These are phyloP conservation scores for Siphlonurus alternatus DNA, from an alignment of 2,888 invertebrate species.

Conservation along the genomic window DNA sequence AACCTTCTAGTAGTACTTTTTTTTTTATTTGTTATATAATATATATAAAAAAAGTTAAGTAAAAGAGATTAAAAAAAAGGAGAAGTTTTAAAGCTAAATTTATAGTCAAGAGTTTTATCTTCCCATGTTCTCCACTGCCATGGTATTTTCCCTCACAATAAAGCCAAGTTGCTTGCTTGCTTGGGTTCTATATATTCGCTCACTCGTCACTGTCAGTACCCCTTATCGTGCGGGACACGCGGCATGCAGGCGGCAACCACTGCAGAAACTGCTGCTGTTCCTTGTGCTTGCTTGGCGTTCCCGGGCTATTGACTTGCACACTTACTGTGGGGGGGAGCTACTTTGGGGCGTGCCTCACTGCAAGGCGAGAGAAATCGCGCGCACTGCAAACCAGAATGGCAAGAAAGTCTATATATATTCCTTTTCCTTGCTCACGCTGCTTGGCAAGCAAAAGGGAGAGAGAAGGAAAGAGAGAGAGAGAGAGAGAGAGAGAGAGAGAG, in stretches of 20 bases:
- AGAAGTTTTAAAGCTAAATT: background rate
- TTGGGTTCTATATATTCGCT: background rate
- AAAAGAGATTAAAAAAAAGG: background rate
- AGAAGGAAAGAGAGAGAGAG: background rate
- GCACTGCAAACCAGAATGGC: no score
- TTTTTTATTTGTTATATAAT: background rate
- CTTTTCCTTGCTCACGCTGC: no score
- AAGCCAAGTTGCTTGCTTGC: background rate
- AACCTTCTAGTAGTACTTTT: background rate
- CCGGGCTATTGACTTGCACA: background rate
- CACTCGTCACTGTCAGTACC: background rate
- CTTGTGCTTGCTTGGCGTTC: background rate
- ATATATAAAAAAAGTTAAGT: background rate
- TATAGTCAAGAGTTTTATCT: background rate
- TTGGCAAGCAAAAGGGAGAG: no score
- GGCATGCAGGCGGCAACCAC: background rate
- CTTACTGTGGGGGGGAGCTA: background rate
- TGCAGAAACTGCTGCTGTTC: background rate
- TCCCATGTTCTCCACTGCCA: background rate
- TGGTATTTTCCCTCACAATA: background rate
- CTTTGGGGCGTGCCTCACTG: background rate
- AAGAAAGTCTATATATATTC: no score
- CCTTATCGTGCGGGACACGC: background rate
- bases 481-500: background rate
- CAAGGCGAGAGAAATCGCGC: no score